Percentiles rank a stretch among this genome's conserved stretches.
phyloP scores from a whole-genome alignment of 1,140 invertebrate genomes.

The Aphelenchoides besseyi region DNA sequence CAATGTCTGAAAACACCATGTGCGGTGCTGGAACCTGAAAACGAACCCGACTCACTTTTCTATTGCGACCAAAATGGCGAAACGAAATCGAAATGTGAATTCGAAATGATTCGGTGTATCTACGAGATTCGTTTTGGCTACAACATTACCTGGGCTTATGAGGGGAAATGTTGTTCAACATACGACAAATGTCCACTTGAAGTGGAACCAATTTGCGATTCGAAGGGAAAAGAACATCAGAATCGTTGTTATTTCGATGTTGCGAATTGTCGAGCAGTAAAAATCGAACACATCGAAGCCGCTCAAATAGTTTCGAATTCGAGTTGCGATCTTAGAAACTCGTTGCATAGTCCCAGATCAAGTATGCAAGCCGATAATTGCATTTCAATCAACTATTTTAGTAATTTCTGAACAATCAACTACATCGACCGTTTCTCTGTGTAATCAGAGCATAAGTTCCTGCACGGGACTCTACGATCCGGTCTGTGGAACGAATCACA shows the following conservation, averaged over 20 bases:
- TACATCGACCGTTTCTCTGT: background rate
- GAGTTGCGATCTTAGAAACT: background rate
- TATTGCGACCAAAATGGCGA: slow-evolving; percentile 56
- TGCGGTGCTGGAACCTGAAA: slow-evolving; percentile 24
- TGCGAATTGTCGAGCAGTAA: slow-evolving; percentile 42
- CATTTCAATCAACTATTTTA: background rate
- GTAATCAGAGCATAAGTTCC: background rate
- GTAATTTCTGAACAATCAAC: background rate
- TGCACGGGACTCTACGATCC: slow-evolving; percentile 37
- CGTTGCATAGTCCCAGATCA: background rate
- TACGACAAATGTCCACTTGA: slow-evolving; percentile 37
- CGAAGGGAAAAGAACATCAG: slow-evolving; percentile 31
- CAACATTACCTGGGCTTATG: slow-evolving; percentile 50
- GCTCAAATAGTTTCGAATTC: slow-evolving; percentile 6
- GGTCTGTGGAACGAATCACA: slow-evolving; percentile 40
- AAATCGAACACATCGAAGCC: slow-evolving; percentile 35
- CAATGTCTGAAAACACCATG: slow-evolving; percentile 46
- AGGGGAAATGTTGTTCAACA: slow-evolving; percentile 47
- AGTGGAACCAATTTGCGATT: slow-evolving; percentile 45
- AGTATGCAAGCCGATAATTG: background rate
- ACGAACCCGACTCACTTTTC: slow-evolving; percentile 39
- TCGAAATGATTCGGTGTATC: slow-evolving; percentile 57
- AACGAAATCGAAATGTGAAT: slow-evolving; percentile 54
- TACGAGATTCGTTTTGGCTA: slow-evolving; percentile 53
- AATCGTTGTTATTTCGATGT: slow-evolving; percentile 50